Base-by-base conservation (phyloP, 2,113 vertebrate species). In the Labeo catla region DNA sequence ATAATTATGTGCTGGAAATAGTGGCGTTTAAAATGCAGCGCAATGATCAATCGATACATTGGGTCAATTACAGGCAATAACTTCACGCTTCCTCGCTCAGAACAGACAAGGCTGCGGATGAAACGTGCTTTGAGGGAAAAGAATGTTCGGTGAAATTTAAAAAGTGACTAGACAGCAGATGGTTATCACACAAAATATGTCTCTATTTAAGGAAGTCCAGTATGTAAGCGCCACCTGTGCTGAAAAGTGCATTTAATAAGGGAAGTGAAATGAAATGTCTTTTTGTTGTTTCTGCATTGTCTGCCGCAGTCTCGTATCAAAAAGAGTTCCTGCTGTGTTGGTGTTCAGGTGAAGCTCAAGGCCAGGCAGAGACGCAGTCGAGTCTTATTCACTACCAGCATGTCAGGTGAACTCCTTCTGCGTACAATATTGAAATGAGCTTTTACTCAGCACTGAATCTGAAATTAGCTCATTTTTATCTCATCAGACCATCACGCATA, bases 341-440 rank as follows among this genome's bases (percentile, higher is more conserved):
- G 86, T 93, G 93, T 92, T 93, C 91, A 93, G 94, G 92, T 93
- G 93, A 93, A 92, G 89, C 90, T 89, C 89, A 93, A 92, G 93
- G 92, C 91, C 91, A 89, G 87, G 88, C 86, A 77, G 89, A 86
- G 87, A 87, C 83, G 85, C 74, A 77, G 50, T 86, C 23, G 76
- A 87, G 65, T 28, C 59, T 63, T 68, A 87, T 91, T 93, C 91
- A 89, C 89, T 92, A 88, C 90, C 59, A 13, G 90, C 90, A 91
- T 92, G 91, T 92, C 92, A 87, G 90, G 88, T 91, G 90, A 93
- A 91, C 87, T 66, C 80, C 89, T 87, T 88, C 89, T 83, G 89
- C 90, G 72, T 83, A 15, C 52, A 52, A 59, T 76, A 81, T 61
- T 81, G 78, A 76, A 86, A 73, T 57, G 50, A 79, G 45, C 77